Evolutionary conservation across 2,888 invertebrate genomes (phyloP).

Genomic region (Muscina levida): DNA sequence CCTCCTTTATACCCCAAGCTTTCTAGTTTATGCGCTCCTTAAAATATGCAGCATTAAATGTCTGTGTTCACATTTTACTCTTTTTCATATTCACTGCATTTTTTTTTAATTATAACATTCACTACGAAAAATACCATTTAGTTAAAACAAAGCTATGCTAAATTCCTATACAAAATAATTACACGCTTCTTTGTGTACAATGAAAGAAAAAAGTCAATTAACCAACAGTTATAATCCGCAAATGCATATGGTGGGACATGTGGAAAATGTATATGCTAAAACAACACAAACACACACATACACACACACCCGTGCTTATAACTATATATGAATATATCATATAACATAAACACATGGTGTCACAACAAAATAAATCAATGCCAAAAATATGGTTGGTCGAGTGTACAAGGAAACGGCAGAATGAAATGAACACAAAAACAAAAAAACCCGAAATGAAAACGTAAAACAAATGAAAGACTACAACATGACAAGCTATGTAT

Average conservation of each 20-base stretch:
- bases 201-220: conserved; percentile 21
- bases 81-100: not conserved
- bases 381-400: conserved; percentile 34
- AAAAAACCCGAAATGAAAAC: conserved; percentile 9
- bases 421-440: too few species aligned
- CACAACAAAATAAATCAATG: conserved; percentile 56
- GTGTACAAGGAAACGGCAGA: not conserved
- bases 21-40: too few species aligned
- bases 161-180: not conserved
- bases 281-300: not conserved
- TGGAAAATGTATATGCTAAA: not conserved
- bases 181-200: not conserved
- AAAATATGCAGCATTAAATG: too few species aligned
- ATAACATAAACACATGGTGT: conserved; percentile 49
- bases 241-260: too few species aligned
- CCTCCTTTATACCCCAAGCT: too few species aligned
- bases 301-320: not conserved
- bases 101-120: conserved; percentile 16
- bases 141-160: not conserved
- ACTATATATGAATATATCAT: not conserved
- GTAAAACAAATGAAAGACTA: conserved; percentile 16
- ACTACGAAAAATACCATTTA: not conserved
- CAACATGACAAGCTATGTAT: not conserved
- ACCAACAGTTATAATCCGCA: conserved; percentile 14
- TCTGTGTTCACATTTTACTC: too few species aligned